These are phyloP conservation scores for Drosophila sturtevanti DNA, from an alignment of 1,140 invertebrate genomes.

Conservation along the genomic window DNA sequence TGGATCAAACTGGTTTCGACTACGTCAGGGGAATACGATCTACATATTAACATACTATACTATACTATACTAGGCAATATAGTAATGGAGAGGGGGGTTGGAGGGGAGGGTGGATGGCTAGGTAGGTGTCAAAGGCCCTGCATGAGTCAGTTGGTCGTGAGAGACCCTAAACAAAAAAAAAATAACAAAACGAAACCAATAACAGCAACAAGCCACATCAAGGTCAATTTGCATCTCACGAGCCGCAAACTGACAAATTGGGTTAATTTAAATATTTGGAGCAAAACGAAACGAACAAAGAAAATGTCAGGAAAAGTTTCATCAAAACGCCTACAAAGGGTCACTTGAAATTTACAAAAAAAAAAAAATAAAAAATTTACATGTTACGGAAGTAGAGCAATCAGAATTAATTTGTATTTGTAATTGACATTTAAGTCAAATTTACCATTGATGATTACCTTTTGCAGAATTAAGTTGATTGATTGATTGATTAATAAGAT, in stretches of 20 bases:
- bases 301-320: not conserved
- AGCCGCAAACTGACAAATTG: slow-evolving; percentile 2
- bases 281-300: not conserved
- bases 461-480: not conserved
- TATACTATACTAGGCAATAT: too few species aligned
- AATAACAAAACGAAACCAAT: not conserved
- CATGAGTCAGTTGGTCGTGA: slow-evolving; percentile 8
- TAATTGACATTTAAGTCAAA: not conserved
- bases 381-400: not conserved
- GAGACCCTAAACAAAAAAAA: not conserved
- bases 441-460: not conserved
- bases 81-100: too few species aligned
- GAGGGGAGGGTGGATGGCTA: not conserved
- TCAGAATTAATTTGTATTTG: not conserved
- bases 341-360: not conserved
- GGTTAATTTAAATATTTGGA: slow-evolving; percentile 7
- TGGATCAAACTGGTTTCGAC: not conserved
- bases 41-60: too few species aligned
- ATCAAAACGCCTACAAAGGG: not conserved
- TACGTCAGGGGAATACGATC: not conserved
- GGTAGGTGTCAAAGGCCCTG: slow-evolving; percentile 7
- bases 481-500: too few species aligned
- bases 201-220: slow-evolving; percentile 5
- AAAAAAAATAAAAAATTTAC: not conserved
- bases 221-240: slow-evolving; percentile 5